A percentile compares a stretch with the other conserved stretches of the same genome.
These are phyloP conservation scores for Caenorhabditis wallacei DNA, from an alignment of 2,888 invertebrate species.

Conservation along the genomic window DNA sequence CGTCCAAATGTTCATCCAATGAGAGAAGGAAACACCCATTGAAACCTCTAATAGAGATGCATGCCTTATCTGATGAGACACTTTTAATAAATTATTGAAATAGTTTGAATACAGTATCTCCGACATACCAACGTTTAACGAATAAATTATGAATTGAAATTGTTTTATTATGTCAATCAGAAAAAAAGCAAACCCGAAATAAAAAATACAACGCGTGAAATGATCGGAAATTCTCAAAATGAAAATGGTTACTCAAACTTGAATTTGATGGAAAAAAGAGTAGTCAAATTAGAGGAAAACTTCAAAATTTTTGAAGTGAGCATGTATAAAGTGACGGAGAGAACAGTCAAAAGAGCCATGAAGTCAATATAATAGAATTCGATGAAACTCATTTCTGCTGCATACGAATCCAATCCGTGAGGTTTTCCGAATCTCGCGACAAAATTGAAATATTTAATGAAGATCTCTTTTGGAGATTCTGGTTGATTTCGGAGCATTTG, in stretches of 20 bases:
- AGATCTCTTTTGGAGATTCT: constrained; percentile 54
- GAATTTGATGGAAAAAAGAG: constrained; percentile 37
- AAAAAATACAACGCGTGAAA: constrained; percentile 1
- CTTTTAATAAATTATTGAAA: too few relatives aligned
- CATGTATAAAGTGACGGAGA: constrained; percentile 33
- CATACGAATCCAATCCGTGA: constrained; percentile 49
- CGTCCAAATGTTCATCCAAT: neutral
- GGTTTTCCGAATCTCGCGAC: constrained; percentile 59
- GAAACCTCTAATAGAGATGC: too few relatives aligned
- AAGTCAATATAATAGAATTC: constrained; percentile 59
- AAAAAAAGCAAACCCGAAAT: constrained; percentile 28
- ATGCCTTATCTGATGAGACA: too few relatives aligned
- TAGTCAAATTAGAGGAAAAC: constrained; percentile 9
- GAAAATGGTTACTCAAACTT: constrained; percentile 33
- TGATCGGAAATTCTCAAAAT: neutral
- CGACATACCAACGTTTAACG: too few relatives aligned
- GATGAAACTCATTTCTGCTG: constrained; percentile 48
- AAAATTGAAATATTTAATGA: constrained; percentile 59
- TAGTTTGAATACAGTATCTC: too few relatives aligned
- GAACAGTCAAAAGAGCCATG: neutral
- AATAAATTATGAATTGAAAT: constrained; percentile 8
- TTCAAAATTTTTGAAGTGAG: constrained; percentile 20
- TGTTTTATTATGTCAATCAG: constrained; percentile 46
- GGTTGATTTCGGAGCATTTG: constrained; percentile 56
- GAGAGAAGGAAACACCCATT: neutral